Percentiles rank a stretch among this genome's conserved stretches.
These are phyloP conservation scores for Adoxophyes honmai DNA, from an alignment of 1,140 invertebrate species.

Conservation along the genomic window DNA sequence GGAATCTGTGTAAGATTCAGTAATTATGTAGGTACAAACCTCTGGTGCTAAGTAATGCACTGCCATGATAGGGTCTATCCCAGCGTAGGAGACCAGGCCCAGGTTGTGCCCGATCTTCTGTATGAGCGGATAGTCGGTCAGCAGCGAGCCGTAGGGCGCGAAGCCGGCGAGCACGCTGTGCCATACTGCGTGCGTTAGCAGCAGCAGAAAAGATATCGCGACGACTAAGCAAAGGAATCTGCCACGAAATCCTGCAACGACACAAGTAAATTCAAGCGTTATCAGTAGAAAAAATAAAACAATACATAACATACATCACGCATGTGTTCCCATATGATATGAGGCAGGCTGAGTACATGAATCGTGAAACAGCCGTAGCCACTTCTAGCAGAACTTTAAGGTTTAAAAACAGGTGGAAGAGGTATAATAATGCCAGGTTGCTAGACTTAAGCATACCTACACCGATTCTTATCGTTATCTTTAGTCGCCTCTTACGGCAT, in stretches of 20 bases:
- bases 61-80: constrained; percentile 76
- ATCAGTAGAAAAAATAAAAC: too few relatives aligned
- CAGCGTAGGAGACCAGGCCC: constrained; percentile 53
- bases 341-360: too few relatives aligned
- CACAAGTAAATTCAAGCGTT: background rate
- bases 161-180: constrained; percentile 50
- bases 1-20: constrained; percentile 30
- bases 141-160: constrained; percentile 47
- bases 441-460: too few relatives aligned
- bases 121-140: constrained; percentile 46
- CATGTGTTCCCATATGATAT: too few relatives aligned
- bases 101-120: constrained; percentile 55
- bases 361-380: too few relatives aligned
- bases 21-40: constrained; percentile 75
- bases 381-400: too few relatives aligned
- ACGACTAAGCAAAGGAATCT: constrained; percentile 48
- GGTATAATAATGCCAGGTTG: too few relatives aligned
- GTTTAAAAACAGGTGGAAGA: too few relatives aligned
- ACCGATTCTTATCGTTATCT: too few relatives aligned
- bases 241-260: constrained; percentile 56
- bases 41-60: constrained; percentile 83
- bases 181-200: constrained; percentile 52
- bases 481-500: too few relatives aligned
- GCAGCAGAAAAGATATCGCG: constrained; percentile 48
- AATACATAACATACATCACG: too few relatives aligned